These are phyloP conservation scores for Epinotia bilunana DNA, from an alignment of 2,888 invertebrate genomes.

Conservation along the genomic window DNA sequence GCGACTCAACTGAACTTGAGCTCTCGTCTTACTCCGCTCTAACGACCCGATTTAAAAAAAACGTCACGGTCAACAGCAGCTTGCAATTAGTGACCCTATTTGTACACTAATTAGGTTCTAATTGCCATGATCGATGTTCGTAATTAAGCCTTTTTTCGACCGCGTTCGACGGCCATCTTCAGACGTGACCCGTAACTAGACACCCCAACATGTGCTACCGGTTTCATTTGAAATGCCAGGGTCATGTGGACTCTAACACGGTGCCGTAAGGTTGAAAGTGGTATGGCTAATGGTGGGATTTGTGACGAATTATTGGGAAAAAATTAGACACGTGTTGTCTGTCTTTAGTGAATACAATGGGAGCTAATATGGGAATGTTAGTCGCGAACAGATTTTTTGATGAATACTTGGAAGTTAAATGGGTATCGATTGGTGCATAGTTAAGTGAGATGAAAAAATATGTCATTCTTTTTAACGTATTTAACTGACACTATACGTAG, in stretches of 20 bases:
- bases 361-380: slow-evolving; percentile 22
- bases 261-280: slow-evolving; percentile 19
- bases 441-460: not conserved
- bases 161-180: slow-evolving; percentile 2
- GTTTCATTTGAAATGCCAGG: slow-evolving; percentile 64
- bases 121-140: slow-evolving; percentile 39
- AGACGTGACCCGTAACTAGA: slow-evolving; percentile 68
- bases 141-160: slow-evolving; percentile 30
- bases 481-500: too few species aligned
- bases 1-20: slow-evolving; percentile 16
- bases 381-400: slow-evolving; percentile 23
- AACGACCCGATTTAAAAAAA: not conserved
- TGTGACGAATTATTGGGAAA: slow-evolving; percentile 24
- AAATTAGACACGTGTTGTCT: slow-evolving; percentile 34
- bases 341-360: slow-evolving; percentile 26
- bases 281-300: not conserved
- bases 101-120: slow-evolving; percentile 41
- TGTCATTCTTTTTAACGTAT: not conserved
- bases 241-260: slow-evolving; percentile 49
- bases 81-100: slow-evolving; percentile 23
- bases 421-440: slow-evolving; percentile 17
- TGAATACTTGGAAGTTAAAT: slow-evolving; percentile 14
- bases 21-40: slow-evolving; percentile 18
- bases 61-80: slow-evolving; percentile 5
- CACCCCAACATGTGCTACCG: slow-evolving; percentile 64